Evolutionary conservation across 2,888 invertebrate species (phyloP).

Genomic region (Petrolisthes cinctipes): DNA sequence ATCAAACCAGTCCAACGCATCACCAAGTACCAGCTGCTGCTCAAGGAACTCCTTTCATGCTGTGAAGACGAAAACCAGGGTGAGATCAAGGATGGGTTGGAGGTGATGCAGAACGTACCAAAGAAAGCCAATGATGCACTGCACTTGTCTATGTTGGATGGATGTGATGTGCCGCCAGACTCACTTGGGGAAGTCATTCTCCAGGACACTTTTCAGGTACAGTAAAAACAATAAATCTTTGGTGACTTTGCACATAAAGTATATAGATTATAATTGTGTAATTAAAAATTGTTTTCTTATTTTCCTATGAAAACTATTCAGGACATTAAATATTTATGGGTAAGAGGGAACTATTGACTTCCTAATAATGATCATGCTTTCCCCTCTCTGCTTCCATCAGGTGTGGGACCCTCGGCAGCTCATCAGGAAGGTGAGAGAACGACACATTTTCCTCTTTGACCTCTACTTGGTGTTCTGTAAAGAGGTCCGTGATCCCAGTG

Average conservation of each 20-base stretch:
- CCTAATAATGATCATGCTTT: neutral
- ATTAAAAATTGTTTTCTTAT: neutral
- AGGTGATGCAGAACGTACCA: conserved; percentile 98
- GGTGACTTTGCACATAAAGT: neutral
- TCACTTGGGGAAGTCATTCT: conserved; percentile 94
- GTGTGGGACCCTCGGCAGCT: conserved; percentile 98
- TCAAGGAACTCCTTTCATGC: conserved; percentile 95
- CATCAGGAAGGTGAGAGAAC: conserved; percentile 94
- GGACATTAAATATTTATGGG: neutral
- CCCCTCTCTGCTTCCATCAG: conserved; percentile 66
- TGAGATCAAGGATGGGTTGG: conserved; percentile 97
- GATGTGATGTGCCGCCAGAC: conserved; percentile 91
- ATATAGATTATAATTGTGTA: neutral
- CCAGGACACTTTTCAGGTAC: conserved; percentile 89
- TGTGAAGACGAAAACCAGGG: conserved; percentile 93
- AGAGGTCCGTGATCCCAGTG: conserved; percentile 84
- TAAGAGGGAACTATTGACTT: no score
- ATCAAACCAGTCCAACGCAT: conserved; percentile 99
- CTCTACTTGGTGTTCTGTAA: conserved; percentile 95
- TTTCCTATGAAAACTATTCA: neutral
- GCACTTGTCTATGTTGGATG: conserved; percentile 95
- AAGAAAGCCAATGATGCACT: conserved; percentile 99
- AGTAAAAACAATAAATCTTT: conserved; percentile 67
- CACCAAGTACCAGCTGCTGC: conserved; percentile 95
- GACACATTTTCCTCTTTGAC: conserved; percentile 97